Evolutionary conservation across 2,797 vertebrate genomes (phyloP).

Genomic region (Tiaroga cobitis): DNA sequence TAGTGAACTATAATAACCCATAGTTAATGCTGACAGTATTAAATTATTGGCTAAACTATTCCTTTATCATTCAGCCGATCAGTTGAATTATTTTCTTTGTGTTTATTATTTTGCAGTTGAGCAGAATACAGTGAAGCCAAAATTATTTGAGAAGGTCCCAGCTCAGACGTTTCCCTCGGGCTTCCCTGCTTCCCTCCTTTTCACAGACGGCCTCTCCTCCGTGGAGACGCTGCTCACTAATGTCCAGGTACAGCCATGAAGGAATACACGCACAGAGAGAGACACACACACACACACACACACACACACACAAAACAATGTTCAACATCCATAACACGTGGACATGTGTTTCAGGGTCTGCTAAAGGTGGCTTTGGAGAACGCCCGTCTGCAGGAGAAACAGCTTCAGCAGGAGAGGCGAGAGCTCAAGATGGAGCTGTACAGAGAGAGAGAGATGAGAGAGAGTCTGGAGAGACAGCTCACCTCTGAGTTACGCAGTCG

Average conservation of each 20-base stretch:
- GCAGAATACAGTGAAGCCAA: constrained; percentile 73
- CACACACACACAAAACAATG: no score
- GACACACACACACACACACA: neutral
- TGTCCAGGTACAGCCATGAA: constrained; percentile 84
- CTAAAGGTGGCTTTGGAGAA: constrained; percentile 96
- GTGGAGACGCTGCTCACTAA: constrained; percentile 95
- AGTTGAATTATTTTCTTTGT: neutral
- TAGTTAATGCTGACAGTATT: neutral
- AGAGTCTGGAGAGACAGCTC: constrained; percentile 92
- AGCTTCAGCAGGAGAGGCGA: constrained; percentile 94
- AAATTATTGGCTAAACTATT: neutral
- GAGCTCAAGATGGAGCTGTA: constrained; percentile 94
- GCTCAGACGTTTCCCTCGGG: constrained; percentile 85
- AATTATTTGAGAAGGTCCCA: constrained; percentile 80
- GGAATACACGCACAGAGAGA: neutral
- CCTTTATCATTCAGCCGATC: neutral
- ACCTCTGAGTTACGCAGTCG: constrained; percentile 91
- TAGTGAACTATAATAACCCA: no score
- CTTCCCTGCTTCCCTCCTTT: constrained; percentile 90
- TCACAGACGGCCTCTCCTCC: constrained; percentile 90
- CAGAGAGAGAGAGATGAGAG: constrained; percentile 89
- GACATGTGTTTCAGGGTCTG: constrained; percentile 81
- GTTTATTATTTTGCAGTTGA: constrained; percentile 6
- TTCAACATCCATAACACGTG: neutral
- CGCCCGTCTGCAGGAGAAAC: constrained; percentile 93